Evolutionary conservation across 2,113 vertebrate genomes (phyloP).

Genomic region (Rattus rattus): DNA sequence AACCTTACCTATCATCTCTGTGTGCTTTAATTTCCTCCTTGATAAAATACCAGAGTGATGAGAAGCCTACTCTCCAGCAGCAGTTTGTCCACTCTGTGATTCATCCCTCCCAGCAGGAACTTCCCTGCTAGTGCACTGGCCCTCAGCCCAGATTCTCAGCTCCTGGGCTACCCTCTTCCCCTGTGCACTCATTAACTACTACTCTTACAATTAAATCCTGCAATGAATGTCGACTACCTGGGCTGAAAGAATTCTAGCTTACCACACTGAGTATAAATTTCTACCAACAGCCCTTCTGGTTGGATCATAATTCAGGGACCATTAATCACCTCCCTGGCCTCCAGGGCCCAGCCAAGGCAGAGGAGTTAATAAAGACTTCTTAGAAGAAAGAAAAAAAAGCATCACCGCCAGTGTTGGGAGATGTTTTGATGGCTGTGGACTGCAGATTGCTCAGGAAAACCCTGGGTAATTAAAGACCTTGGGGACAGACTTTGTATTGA

Average conservation of each 20-base stretch:
- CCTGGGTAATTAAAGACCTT: neutral
- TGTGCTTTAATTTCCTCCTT: slow-evolving; percentile 11
- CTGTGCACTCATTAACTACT: slow-evolving; percentile 68
- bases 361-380: slow-evolving; percentile 82
- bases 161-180: slow-evolving; percentile 51
- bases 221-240: slow-evolving; percentile 75
- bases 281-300: slow-evolving; percentile 78
- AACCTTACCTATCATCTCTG: neutral
- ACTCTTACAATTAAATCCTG: slow-evolving; percentile 65
- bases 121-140: slow-evolving; percentile 55
- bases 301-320: slow-evolving; percentile 77
- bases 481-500: neutral
- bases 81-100: slow-evolving; percentile 22
- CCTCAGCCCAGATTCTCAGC: slow-evolving; percentile 57
- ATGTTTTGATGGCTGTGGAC: slow-evolving; percentile 31
- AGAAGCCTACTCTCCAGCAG: neutral
- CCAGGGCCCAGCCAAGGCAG: slow-evolving; percentile 63
- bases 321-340: slow-evolving; percentile 83
- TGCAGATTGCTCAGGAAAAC: neutral
- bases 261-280: slow-evolving; percentile 75
- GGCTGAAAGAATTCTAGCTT: slow-evolving; percentile 54
- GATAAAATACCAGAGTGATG: slow-evolving; percentile 12
- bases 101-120: slow-evolving; percentile 36
- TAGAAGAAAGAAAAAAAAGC: slow-evolving; percentile 37
- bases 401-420: neutral